Evolutionary conservation across 1,140 invertebrate genomes (phyloP).

Genomic region (Vanessa atalanta): DNA sequence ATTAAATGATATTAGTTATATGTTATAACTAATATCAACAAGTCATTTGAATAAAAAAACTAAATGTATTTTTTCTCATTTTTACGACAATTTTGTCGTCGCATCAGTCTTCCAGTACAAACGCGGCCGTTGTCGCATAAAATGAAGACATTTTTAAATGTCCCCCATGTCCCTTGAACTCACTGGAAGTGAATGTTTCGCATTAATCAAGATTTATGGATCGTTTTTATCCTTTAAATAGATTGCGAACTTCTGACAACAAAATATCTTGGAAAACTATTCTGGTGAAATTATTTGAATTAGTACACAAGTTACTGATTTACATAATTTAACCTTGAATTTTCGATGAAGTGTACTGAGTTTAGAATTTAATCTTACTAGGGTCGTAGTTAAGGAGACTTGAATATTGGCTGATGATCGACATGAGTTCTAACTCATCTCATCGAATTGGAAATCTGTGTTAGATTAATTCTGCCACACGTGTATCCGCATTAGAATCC

Average conservation of each 20-base stretch:
- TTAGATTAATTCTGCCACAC: no score
- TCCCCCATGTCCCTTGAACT: slow-evolving; percentile 40
- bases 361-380: background rate
- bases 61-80: background rate
- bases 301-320: background rate
- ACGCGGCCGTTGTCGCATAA: slow-evolving; percentile 37
- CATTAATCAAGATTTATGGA: slow-evolving; percentile 58
- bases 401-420: no score
- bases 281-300: slow-evolving; percentile 17
- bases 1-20: no score
- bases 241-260: slow-evolving; percentile 35
- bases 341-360: background rate
- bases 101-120: background rate
- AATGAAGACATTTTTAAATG: slow-evolving; percentile 58
- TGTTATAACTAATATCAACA: no score
- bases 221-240: slow-evolving; percentile 47
- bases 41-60: background rate
- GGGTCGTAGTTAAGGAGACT: no score
- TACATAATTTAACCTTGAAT: no score
- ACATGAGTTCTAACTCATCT: no score
- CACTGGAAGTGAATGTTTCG: slow-evolving; percentile 49
- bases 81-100: background rate
- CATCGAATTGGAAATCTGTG: no score
- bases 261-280: slow-evolving; percentile 23
- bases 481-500: no score